Evolutionary conservation across 1,140 invertebrate species (phyloP).

Genomic region (Drosophila orosa): DNA sequence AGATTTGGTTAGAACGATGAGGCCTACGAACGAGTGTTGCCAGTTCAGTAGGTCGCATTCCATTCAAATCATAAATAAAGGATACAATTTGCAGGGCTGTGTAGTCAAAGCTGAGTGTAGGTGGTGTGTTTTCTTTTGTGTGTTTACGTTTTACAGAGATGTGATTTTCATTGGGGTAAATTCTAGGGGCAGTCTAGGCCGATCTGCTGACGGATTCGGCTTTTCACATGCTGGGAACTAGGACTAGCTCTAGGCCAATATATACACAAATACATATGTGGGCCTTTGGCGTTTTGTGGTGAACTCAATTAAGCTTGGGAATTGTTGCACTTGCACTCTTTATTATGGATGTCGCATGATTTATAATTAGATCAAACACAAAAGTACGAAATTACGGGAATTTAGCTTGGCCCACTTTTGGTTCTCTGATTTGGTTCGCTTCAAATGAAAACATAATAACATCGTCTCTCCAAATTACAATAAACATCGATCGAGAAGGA

Average conservation of each 20-base stretch:
- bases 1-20: slow-evolving; percentile 25
- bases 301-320: slow-evolving; percentile 42
- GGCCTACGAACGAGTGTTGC: slow-evolving; percentile 14
- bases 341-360: slow-evolving; percentile 68
- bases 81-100: slow-evolving; percentile 10
- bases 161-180: slow-evolving; percentile 11
- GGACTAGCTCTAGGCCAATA: slow-evolving; percentile 43
- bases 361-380: slow-evolving; percentile 62
- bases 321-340: slow-evolving; percentile 64
- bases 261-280: slow-evolving; percentile 19
- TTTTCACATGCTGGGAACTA: slow-evolving; percentile 39
- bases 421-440: slow-evolving; percentile 42
- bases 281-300: slow-evolving; percentile 29
- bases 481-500: slow-evolving; percentile 42
- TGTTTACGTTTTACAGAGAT: slow-evolving; percentile 3
- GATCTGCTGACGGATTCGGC: slow-evolving; percentile 27
- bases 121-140: slow-evolving; percentile 39
- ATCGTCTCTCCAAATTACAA: slow-evolving; percentile 34
- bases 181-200: slow-evolving; percentile 35
- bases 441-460: slow-evolving; percentile 60
- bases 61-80: background rate
- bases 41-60: background rate
- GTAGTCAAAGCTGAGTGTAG: slow-evolving; percentile 32
- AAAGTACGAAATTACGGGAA: slow-evolving; percentile 64
- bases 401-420: slow-evolving; percentile 57